Evolutionary conservation across 2,113 vertebrate genomes (phyloP), one percentile per base, ranked within the genome.

Genomic region (Fukomys damarensis): DNA sequence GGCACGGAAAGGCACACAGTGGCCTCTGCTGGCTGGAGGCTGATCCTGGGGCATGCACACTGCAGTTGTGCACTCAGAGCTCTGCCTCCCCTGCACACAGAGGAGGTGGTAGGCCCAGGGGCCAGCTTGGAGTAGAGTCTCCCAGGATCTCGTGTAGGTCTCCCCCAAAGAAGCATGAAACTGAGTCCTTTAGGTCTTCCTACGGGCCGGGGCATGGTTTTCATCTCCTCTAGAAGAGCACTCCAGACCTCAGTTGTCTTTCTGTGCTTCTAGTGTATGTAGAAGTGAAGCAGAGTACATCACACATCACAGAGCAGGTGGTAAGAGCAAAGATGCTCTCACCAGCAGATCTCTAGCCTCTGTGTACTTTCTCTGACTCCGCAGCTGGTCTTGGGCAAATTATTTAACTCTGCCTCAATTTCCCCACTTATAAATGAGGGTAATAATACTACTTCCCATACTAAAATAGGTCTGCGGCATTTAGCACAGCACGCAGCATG

Each of bases 371-470:
- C 61, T 43, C 41, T 38, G 26, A 1, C 82, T 86, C 26, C 7
- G 32, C 81, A 24, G 24, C 32, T 63, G 43, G 43, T 70, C 82
- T 63, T 52, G 22, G 19, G 32, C 65, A 72, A 38, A 46, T 61
- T 56, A 11, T 43, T 12, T 65, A 38, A 35, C 72, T 81, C 32
- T 81, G n/a, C 95, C 90, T 49, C 35, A 17, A 32, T 68, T 46
- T 61, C 20, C 16, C 59, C 28, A 1, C 81, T 46, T 89, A 3
- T 82, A 35, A 74, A 14, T 52, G 32, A 13, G 6, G n/a, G 58
- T n/a, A 2, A 0, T 20, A 2, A 7, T 8, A 6, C 70, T 65
- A 4, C 43, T 65, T 5, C 0, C 16, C 20, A 4, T 13, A 0
- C 20, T 22, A 1, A 28, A 43, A 76, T 43, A 38, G 7, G 13